Conservation (phyloP, 30 jellyfish, hydroid and myxozoan genomes). For the Clytia hemisphaerica region DNA sequence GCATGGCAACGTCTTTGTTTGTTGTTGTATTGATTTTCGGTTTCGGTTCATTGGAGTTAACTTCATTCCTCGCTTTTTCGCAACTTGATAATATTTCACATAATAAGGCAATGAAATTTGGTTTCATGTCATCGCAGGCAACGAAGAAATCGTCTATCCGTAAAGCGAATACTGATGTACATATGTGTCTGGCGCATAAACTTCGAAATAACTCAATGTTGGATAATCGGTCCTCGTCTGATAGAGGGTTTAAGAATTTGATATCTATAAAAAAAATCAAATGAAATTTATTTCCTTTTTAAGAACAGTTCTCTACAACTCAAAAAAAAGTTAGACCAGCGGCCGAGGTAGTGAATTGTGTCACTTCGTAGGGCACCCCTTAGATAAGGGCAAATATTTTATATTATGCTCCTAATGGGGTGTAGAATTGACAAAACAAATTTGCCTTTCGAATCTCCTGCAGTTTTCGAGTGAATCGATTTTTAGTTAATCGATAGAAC, state of each 20-base stretch:
- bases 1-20: too few species aligned
- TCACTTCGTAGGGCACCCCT: too few species aligned
- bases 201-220: slow-evolving; percentile 69
- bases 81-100: slow-evolving; percentile 69
- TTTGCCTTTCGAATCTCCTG: too few species aligned
- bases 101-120: slow-evolving; percentile 45
- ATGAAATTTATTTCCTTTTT: too few species aligned
- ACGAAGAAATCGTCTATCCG: slow-evolving; percentile 61
- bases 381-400: too few species aligned
- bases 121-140: slow-evolving; percentile 44
- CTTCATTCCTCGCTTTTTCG: too few species aligned
- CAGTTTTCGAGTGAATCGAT: too few species aligned
- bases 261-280: slow-evolving; percentile 35
- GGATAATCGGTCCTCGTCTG: slow-evolving; percentile 22
- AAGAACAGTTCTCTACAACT: neutral
- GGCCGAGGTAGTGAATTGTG: too few species aligned
- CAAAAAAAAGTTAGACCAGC: too few species aligned
- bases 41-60: neutral
- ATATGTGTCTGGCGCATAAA: slow-evolving; percentile 68
- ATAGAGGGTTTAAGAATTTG: slow-evolving; percentile 27
- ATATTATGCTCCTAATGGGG: too few species aligned
- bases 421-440: too few species aligned
- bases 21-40: neutral
- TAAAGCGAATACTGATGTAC: slow-evolving; percentile 77
- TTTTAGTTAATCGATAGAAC: too few species aligned